These are phyloP conservation scores for Pandemis heparana DNA, from an alignment of 2,888 invertebrate species.

Conservation along the genomic window DNA sequence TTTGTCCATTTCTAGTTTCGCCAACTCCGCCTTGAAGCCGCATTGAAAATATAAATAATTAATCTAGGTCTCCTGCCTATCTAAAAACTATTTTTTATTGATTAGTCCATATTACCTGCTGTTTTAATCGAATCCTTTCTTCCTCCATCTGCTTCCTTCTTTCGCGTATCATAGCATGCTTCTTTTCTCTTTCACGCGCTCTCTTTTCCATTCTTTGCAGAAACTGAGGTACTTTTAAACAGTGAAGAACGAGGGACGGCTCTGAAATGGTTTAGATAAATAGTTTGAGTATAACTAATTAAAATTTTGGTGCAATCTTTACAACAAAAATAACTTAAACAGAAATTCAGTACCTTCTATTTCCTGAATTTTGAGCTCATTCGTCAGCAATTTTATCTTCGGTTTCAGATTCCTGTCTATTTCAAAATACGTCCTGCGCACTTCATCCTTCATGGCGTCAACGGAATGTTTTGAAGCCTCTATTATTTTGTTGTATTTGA, in stretches of 20 bases:
- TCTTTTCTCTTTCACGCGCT: conserved; percentile 87
- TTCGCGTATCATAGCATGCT: conserved; percentile 79
- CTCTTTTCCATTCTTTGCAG: conserved; percentile 90
- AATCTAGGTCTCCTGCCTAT: too few species aligned
- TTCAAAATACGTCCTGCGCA: conserved; percentile 84
- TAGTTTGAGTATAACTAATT: too few species aligned
- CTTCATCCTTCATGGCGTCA: conserved; percentile 83
- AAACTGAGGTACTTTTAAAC: conserved; percentile 88
- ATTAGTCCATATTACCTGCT: conserved; percentile 65
- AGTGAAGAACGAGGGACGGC: conserved; percentile 73
- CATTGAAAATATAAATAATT: too few species aligned
- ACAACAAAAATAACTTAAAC: too few species aligned
- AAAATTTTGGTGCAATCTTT: too few species aligned
- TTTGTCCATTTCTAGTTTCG: conserved; percentile 85
- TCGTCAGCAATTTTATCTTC: conserved; percentile 83
- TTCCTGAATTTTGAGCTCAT: conserved; percentile 75
- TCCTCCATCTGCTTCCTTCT: conserved; percentile 80
- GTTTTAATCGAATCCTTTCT: conserved; percentile 75
- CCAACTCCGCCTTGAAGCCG: conserved; percentile 71
- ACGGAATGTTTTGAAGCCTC: conserved; percentile 87
- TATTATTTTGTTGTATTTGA: conserved; percentile 89
- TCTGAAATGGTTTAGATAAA: conserved; percentile 58
- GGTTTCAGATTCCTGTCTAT: conserved; percentile 85
- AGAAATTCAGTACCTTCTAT: conserved; percentile 65
- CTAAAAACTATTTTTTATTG: not conserved